A percentile compares a stretch with the other conserved stretches of the same genome.
Conservation (phyloP, 2,888 invertebrate genomes). For the Spodoptera picta region DNA sequence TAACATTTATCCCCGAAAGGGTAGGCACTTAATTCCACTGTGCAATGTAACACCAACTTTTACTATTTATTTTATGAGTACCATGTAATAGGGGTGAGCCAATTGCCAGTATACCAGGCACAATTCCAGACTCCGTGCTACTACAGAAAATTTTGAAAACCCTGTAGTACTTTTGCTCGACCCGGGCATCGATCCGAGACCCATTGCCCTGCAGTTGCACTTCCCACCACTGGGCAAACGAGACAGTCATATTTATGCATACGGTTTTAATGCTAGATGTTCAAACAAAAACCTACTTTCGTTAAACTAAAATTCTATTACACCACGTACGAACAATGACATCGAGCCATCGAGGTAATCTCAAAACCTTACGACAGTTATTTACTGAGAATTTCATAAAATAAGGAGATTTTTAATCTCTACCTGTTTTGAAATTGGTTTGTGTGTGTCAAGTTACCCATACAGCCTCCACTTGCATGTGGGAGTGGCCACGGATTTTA, state of each 20-base stretch:
- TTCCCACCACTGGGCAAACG: no score
- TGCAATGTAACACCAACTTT: no score
- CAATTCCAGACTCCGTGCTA: no score
- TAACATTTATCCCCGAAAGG: no score
- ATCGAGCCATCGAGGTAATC: conserved; percentile 45
- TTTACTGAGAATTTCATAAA: conserved; percentile 62
- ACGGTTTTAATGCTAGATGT: conserved; percentile 11
- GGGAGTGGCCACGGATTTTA: conserved; percentile 72
- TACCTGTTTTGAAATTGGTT: conserved; percentile 62
- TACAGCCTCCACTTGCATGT: conserved; percentile 53
- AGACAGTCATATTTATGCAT: background rate
- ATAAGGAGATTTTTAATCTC: conserved; percentile 61
- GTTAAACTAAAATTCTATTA: conserved; percentile 15
- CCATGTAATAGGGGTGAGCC: no score
- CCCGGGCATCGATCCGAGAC: no score
- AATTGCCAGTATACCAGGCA: no score
- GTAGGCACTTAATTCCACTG: no score
- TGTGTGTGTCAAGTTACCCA: conserved; percentile 58
- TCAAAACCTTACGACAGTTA: conserved; percentile 59
- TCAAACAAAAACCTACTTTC: conserved; percentile 24
- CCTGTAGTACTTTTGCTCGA: no score
- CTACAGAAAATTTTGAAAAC: no score
- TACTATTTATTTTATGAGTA: no score
- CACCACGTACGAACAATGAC: conserved; percentile 32
- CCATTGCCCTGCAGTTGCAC: no score